A percentile compares a stretch with the other conserved stretches of the same genome.
Evolutionary conservation across 2,797 vertebrate species (phyloP).

Genomic region (Cossypha dichroa): DNA sequence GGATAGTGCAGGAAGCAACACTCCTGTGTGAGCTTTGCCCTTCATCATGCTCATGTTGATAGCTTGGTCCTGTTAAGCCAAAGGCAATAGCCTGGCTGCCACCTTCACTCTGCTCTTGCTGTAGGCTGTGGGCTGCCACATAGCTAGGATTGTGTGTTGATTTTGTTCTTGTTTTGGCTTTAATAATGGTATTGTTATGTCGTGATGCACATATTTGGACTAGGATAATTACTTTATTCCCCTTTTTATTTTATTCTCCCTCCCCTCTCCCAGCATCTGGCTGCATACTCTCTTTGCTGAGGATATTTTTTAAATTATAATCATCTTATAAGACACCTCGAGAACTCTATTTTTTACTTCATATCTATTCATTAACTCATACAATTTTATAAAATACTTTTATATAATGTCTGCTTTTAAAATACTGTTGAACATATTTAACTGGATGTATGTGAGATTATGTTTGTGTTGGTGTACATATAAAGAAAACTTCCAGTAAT

Average conservation of each 20-base stretch:
- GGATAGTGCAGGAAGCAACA: accelerated
- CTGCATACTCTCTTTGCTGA: not conserved
- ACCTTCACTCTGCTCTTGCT: not conserved
- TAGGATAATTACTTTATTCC: not conserved
- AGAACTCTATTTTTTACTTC: not conserved
- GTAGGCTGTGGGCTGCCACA: not conserved
- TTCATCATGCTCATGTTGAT: not conserved
- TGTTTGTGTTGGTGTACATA: not conserved
- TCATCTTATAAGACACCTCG: not conserved
- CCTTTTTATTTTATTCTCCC: not conserved
- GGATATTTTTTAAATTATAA: not conserved
- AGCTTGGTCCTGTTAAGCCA: not conserved
- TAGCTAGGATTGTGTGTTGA: not conserved
- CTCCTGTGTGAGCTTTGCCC: not conserved
- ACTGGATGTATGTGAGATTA: not conserved
- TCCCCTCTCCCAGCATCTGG: not conserved
- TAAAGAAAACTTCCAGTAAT: not conserved
- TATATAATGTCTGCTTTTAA: not conserved
- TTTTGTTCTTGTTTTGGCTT: not conserved
- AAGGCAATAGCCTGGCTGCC: not conserved
- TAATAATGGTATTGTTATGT: not conserved
- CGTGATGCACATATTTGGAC: not conserved
- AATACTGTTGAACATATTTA: not conserved
- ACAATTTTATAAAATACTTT: not conserved
- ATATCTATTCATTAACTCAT: not conserved